phyloP scores from a whole-genome alignment of 2,888 invertebrate genomes.

The Synergus laeviventris region DNA sequence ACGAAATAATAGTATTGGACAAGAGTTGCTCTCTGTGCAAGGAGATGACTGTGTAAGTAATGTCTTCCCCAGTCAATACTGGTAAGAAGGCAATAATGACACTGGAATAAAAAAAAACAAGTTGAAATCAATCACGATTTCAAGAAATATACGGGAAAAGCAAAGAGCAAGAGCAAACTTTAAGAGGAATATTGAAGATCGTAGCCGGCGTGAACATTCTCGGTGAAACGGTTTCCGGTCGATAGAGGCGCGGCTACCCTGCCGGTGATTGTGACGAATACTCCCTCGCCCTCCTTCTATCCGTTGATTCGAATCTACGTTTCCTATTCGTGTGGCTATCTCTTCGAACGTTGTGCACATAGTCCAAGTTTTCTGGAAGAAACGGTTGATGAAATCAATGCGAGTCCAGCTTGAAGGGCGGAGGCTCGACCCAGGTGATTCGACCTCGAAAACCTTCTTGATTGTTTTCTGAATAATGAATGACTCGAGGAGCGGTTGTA shows the following conservation, averaged over 20 bases:
- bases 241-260: slow-evolving; percentile 71
- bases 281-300: not conserved
- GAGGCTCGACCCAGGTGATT: slow-evolving; percentile 42
- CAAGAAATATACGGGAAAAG: not conserved
- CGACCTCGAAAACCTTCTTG: slow-evolving; percentile 38
- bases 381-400: slow-evolving; percentile 37
- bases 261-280: slow-evolving; percentile 43
- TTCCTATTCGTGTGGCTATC: slow-evolving; percentile 17
- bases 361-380: not conserved
- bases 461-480: slow-evolving; percentile 46
- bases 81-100: slow-evolving; percentile 17
- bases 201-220: slow-evolving; percentile 12
- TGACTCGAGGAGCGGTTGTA: slow-evolving; percentile 26
- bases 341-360: not conserved
- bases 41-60: slow-evolving; percentile 6
- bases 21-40: too few relatives aligned
- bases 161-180: not conserved
- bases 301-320: slow-evolving; percentile 24
- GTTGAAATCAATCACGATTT: not conserved
- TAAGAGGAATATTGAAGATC: slow-evolving; percentile 4
- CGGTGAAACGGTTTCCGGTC: slow-evolving; percentile 64
- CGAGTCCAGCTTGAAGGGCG: slow-evolving; percentile 45
- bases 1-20: slow-evolving; percentile 11
- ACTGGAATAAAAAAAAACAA: not conserved
- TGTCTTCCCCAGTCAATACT: slow-evolving; percentile 42